Base-by-base conservation (phyloP, 2,888 invertebrate species). In the Cheilosia impressa region DNA sequence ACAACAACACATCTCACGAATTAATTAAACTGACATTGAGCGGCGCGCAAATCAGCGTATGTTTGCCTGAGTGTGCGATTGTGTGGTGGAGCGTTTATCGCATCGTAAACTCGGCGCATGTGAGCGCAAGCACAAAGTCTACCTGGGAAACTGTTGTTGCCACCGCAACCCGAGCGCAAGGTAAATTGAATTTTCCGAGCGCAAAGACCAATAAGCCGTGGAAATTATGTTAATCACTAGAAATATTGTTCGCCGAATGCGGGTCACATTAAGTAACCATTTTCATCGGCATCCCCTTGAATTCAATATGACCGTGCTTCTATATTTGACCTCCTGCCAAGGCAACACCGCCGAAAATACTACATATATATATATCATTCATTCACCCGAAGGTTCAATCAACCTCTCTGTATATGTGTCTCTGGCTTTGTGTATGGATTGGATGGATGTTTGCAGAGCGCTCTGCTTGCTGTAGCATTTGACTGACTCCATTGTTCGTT, bases 21-120 rank as follows among this genome's bases (percentile, higher is more conserved):
- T 72, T 72, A 79, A 72, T 79, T 72, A 72, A 72, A 72, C 43
- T 72, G 65, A 58, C 79, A 72, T 72, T 79, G 72, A 72, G 43
- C 58, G 22, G 1, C 57, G 31, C 53, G 45, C 60, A 47, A 47
- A 52, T 19, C 50, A 34, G 47, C 27, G 6, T 9, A 2, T 9
- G 1, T 31, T 7, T 7, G 5, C 13, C 55, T 50, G 34, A 38
- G n/a, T 50, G 6, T 41, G 13, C 13, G 2, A 24, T 17, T 19
- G 38, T 24, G 53, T 53, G 43, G 15, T n/a, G 10, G 38, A 27
- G 38, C 63, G 52, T 63, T 71, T 71, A 71, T 78, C 71, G 71
- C 57, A 53, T 58, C 50, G 52, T 72, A 65, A 72, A 65, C 24
- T 38, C 55, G 10, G 38, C 69, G 63, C 47, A 52, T 58, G 55